Conservation (phyloP, 2,113 vertebrate genomes). For the Pelmatolapia mariae region DNA sequence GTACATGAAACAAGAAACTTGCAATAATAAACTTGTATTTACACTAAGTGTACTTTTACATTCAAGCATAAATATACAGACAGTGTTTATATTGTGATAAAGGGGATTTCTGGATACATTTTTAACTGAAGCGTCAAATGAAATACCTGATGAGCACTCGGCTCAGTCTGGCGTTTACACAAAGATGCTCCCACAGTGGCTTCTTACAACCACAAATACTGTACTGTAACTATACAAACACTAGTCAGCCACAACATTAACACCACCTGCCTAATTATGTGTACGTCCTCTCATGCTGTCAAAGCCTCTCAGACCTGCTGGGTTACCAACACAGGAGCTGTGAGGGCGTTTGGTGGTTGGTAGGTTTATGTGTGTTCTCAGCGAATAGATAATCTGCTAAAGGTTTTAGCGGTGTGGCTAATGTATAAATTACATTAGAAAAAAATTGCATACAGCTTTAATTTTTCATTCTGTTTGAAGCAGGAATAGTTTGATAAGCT, state of each 20-base stretch:
- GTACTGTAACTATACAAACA: not conserved
- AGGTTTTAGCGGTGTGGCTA: not conserved
- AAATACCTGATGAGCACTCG: not conserved
- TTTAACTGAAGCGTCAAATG: not conserved
- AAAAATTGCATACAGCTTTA: not conserved
- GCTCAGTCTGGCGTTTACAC: not conserved
- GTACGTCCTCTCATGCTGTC: not conserved
- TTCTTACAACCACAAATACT: not conserved
- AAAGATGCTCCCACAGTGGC: not conserved
- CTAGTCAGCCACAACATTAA: not conserved
- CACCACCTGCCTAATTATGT: not conserved
- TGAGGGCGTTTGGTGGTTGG: not conserved
- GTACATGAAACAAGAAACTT: not conserved
- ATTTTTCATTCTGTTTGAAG: not conserved
- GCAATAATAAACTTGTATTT: not conserved
- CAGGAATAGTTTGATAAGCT: not conserved
- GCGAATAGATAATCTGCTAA: not conserved
- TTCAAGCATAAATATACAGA: not conserved
- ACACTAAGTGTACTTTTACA: not conserved
- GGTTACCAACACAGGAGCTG: not conserved
- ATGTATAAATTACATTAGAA: not conserved
- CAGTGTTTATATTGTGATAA: not conserved
- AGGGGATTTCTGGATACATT: not conserved
- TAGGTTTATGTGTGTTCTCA: not conserved
- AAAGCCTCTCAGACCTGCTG: not conserved